phyloP scores from a whole-genome alignment of 2,888 invertebrate genomes.

The Plagodis dolabraria region DNA sequence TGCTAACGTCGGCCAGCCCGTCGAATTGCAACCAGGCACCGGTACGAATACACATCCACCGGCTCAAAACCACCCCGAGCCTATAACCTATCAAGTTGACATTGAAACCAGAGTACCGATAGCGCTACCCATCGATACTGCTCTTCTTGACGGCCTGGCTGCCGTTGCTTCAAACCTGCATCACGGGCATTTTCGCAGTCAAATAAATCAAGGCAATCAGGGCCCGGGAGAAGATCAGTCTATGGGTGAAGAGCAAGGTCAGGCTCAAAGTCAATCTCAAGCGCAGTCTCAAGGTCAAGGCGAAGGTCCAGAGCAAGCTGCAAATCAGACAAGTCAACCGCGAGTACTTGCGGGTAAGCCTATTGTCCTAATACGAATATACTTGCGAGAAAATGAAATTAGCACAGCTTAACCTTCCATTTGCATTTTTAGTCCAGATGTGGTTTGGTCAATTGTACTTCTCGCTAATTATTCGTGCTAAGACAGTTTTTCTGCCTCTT shows the following conservation, averaged over 20 bases:
- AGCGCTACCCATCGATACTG: slow-evolving; percentile 58
- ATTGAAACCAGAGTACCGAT: slow-evolving; percentile 67
- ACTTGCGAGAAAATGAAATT: background rate
- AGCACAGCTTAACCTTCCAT: too few relatives aligned
- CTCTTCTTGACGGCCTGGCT: slow-evolving; percentile 49
- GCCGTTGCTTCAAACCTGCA: slow-evolving; percentile 35
- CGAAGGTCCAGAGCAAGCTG: slow-evolving; percentile 20
- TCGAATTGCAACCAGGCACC: slow-evolving; percentile 14
- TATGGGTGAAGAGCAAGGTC: slow-evolving; percentile 21
- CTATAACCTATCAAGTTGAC: slow-evolving; percentile 65
- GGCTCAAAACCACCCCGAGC: slow-evolving; percentile 41
- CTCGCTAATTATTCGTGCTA: too few relatives aligned
- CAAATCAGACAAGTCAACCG: slow-evolving; percentile 41
- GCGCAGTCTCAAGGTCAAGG: slow-evolving; percentile 10
- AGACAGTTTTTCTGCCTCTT: too few relatives aligned
- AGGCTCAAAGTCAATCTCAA: slow-evolving; percentile 20
- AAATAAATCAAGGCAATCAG: slow-evolving; percentile 1
- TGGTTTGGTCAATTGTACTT: too few relatives aligned
- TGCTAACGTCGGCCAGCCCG: background rate
- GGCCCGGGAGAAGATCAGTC: background rate
- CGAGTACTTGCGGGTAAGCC: slow-evolving; percentile 57
- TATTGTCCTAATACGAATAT: background rate
- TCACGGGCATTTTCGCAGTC: slow-evolving; percentile 11
- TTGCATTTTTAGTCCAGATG: too few relatives aligned
- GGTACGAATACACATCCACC: slow-evolving; percentile 49